Base-by-base conservation (phyloP, 2,888 invertebrate genomes). In the Pachliopta kotzebuea region DNA sequence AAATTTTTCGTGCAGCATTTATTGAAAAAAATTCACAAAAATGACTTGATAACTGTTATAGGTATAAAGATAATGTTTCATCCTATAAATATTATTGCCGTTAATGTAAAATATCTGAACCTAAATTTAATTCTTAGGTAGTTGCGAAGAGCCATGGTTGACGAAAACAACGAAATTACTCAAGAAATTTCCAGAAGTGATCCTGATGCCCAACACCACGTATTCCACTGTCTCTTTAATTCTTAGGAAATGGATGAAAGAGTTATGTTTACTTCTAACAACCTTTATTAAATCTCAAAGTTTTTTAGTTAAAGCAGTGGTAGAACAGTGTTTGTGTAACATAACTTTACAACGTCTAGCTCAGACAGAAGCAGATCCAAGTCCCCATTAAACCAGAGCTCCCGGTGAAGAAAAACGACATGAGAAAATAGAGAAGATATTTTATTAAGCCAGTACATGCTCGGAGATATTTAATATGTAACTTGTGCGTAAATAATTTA, bases 131-230 rank as follows among this genome's bases (percentile, higher is more conserved):
- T 17, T 20, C 29, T 9, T 56, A 89, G 89, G 81, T 2, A 80
- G 75, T 58, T 86, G 87, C 62, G 67, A 72, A 0, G 80, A 85
- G 2, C 89, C 89, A 0, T 89, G 89, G 89, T 37, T 77, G 49
- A 72, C 80, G 0, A 80, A 75, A 61, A 76, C 77, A 52, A 71
- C 64, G 2, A 66, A 71, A n/a, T 62, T 88, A 21, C 58, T 86
- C 18, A 85, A 81, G 64, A 72, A 71, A 18, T 84, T 89, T 55
- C 77, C 83, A 0, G 67, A 66, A 0, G 81, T 83, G 0, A 64
- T 85, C 4, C 70, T 86, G 24, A 42, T 86, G 49, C 87, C 89
- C 0, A 73, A 81, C 52, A 80, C 79, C 0, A 74, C 74, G 0
- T 85, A 88, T 64, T 79, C 85, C 0, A 70, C 74, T 0, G 77